Evolutionary conservation across 2,113 vertebrate species (phyloP), one percentile per base, ranked within the genome.

Genomic region (Gobio gobio): DNA sequence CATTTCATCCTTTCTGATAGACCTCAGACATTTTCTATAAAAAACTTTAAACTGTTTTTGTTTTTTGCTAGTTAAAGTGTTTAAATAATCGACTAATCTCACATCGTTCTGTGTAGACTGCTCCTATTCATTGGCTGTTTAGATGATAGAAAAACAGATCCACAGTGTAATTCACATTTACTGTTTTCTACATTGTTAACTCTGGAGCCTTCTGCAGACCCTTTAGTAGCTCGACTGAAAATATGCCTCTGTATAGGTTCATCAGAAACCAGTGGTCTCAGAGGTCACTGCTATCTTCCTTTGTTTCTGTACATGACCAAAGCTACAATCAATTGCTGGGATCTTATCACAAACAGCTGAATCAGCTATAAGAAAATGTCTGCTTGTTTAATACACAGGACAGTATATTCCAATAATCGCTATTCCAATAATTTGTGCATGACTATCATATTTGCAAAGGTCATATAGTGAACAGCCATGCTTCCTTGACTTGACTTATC

Each of bases 401-500:
- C 43, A 66, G 54, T 78, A 59, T 56, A 5, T 40, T 74, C 29
- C 58, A 29, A 80, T 58, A 79, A 51, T 73, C 86, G n/a, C 45
- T 66, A 29, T 66, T 66, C 24, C 45, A 81, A 66, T 81, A 51
- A 66, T 66, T 26, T 18, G 18, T 66, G 26, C n/a, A 68, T 66
- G 43, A 49, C 61, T 81, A 81, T 81, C 36, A 63, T 79, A 63
- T 47, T 47, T 63, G 58, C 77, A 79, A 24, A 63, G 77, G 56
- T 59, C 77, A 63, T 45, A 45, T 1, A 4, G 58, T 61, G 14
- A 78, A 43, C 12, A 79, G 22, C n/a, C n/a, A 20, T 9, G n/a
- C 77, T 78, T 63, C 36, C 36, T 79, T 43, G 12, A 16, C 20
- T 78, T 24, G 36, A 58, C 26, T 78, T 56, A 56, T 77, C 3